Base-by-base conservation (phyloP, 2,797 vertebrate genomes). In the Tamandua tetradactyla region DNA sequence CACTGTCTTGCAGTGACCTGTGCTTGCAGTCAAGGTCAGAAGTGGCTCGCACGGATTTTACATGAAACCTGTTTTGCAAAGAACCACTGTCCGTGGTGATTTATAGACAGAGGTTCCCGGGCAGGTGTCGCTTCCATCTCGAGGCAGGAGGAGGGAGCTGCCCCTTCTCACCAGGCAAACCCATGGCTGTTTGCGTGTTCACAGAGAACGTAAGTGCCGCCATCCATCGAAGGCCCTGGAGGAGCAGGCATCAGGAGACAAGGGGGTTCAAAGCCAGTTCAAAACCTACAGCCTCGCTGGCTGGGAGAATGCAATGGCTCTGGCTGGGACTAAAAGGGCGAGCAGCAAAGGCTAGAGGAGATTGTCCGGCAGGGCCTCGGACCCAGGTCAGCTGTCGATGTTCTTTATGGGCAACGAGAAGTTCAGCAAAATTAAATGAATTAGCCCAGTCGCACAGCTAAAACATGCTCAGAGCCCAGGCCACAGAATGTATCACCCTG, bases 11-110 rank as follows among this genome's bases (percentile, higher is more conserved):
- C n/a, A n/a, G n/a, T 85, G 44, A 85, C 44, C 62, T 89, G 94
- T 84, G 37, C 64, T 89, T 90, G 94, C 85, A 86, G 27, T 79
- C 68, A 93, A 95, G 87, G 94, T 93, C 83, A 94, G 44, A 30
- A 69, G 35, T 35, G 62, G 74, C 61, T 94, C 86, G 81, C 49
- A 84, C 95, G 94, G 95, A 95, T 95, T 93, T 83, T 95, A 72
- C 78, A 94, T 80, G 84, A 97, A 97, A 94, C 81, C 84, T 96
- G 91, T 93, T 96, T 94, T 96, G 72, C 91, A 95, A 95, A 91
- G 68, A 96, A 91, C 87, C 72, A 61, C 61, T 89, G 47, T 69
- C 93, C 94, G 35, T 4, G 25, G 68, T 80, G 69, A 92, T 90
- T 69, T 89, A 83, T 64, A 93, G 49, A 68, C 82, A 91, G 64